Conservation (phyloP, 2,888 invertebrate species). For the Mantis religiosa region DNA sequence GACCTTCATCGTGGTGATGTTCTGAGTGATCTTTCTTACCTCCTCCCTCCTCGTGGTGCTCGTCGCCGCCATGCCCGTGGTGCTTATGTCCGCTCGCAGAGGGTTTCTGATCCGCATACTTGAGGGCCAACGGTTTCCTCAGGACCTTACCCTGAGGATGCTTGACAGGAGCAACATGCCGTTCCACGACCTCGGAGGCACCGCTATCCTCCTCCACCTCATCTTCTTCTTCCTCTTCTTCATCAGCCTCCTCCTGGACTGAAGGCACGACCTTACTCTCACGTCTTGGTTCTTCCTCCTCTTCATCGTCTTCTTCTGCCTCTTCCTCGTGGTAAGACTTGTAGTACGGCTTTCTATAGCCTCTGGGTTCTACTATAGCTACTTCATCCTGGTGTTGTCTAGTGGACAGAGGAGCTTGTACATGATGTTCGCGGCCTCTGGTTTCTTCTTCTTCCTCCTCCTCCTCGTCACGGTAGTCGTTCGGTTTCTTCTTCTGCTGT, state of each 20-base stretch:
- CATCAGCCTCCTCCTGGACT: background rate
- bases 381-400: background rate
- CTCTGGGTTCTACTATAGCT: background rate
- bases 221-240: background rate
- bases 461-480: background rate
- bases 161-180: background rate
- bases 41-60: conserved; percentile 46
- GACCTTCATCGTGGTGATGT: conserved; percentile 54
- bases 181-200: conserved; percentile 34
- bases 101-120: background rate
- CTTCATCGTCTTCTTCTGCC: background rate
- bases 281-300: background rate
- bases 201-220: conserved; percentile 43
- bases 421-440: background rate
- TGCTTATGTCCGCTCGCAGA: background rate
- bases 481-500: background rate
- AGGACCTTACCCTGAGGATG: background rate
- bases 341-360: background rate
- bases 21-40: conserved; percentile 54
- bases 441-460: background rate
- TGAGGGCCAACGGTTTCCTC: background rate
- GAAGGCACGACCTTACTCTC: background rate
- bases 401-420: background rate
- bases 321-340: background rate
- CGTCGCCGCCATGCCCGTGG: background rate